phyloP scores from a whole-genome alignment of 2,797 vertebrate species.

The Hyperoplus lanceolatus region DNA sequence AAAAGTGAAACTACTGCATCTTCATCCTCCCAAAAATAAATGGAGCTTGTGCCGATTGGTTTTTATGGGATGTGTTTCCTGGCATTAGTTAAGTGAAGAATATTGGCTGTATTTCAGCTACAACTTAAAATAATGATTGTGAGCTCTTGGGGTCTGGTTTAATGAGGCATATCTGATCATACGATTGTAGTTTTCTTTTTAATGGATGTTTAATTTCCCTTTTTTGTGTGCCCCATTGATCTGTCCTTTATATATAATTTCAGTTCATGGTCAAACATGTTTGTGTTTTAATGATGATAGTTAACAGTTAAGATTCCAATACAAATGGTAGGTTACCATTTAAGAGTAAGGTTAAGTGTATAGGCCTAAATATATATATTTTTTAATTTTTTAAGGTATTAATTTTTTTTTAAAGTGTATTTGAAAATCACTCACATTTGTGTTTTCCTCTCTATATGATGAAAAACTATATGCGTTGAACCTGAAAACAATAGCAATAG shows the following conservation, averaged over 20 bases:
- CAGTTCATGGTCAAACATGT: not conserved
- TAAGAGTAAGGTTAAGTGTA: too few species aligned
- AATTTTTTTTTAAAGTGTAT: too few species aligned
- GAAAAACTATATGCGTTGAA: not conserved
- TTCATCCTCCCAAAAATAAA: constrained; percentile 18
- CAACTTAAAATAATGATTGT: constrained; percentile 9
- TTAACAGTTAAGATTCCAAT: not conserved
- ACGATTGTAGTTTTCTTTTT: not conserved
- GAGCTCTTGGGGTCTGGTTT: not conserved
- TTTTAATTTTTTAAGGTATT: too few species aligned
- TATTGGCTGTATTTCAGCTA: too few species aligned
- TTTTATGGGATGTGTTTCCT: constrained; percentile 27
- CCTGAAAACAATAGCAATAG: not conserved
- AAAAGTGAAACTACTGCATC: constrained; percentile 5
- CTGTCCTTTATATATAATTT: not conserved
- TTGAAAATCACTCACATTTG: not conserved
- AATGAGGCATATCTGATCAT: not conserved
- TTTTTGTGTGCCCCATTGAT: not conserved
- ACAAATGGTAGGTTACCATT: not conserved
- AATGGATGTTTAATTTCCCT: not conserved
- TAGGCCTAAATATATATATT: too few species aligned
- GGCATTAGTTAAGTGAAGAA: not conserved
- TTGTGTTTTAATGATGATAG: not conserved
- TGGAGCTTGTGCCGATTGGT: constrained; percentile 15
- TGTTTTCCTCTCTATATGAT: not conserved